Conservation (phyloP, 2,888 invertebrate species). For the Homarus gammarus region DNA sequence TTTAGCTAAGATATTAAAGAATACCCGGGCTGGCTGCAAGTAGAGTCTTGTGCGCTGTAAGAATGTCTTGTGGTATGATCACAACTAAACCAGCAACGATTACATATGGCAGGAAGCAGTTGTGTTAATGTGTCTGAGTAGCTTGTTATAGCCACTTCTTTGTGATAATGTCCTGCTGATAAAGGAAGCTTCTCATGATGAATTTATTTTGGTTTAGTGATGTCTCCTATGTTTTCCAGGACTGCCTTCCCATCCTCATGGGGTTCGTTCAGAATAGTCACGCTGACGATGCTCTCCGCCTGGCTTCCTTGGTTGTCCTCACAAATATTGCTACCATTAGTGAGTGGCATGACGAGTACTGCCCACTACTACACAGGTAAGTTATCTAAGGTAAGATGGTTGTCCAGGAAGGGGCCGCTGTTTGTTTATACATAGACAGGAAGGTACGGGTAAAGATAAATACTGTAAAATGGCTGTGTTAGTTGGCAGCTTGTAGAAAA, state of each 20-base stretch:
- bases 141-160: background rate
- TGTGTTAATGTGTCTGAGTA: too few species aligned
- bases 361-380: slow-evolving; percentile 79
- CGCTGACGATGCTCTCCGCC: slow-evolving; percentile 79
- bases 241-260: slow-evolving; percentile 81
- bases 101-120: too few species aligned
- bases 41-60: too few species aligned
- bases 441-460: background rate
- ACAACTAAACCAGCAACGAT: too few species aligned
- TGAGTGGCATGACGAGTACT: slow-evolving; percentile 81
- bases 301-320: slow-evolving; percentile 81
- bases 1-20: too few species aligned
- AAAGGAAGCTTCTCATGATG: too few species aligned
- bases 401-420: too few species aligned
- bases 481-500: background rate
- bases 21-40: too few species aligned
- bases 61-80: too few species aligned
- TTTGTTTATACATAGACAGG: background rate
- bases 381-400: too few species aligned
- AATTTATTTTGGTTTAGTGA: too few species aligned
- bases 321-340: slow-evolving; percentile 81
- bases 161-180: too few species aligned
- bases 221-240: slow-evolving; percentile 77
- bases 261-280: slow-evolving; percentile 79
- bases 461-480: background rate